A percentile compares a stretch with the other conserved stretches of the same genome.
Evolutionary conservation across 2,797 vertebrate species (phyloP).

Genomic region (Poecilia wingei): DNA sequence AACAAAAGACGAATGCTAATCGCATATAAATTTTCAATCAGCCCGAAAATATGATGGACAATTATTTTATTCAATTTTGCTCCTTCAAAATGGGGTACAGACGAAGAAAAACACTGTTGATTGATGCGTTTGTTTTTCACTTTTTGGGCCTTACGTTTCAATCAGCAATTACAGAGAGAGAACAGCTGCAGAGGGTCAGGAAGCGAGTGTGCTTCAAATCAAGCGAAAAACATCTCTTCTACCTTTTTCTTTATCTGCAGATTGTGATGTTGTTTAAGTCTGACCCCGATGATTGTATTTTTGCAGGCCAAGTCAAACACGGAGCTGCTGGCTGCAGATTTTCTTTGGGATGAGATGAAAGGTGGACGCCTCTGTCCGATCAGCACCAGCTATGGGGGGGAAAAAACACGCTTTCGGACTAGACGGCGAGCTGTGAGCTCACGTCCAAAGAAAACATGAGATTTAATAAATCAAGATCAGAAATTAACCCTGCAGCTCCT

Average conservation of each 20-base stretch:
- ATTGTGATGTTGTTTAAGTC: conserved; percentile 49
- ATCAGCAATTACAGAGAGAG: conserved; percentile 37
- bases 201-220: conserved; percentile 57
- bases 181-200: conserved; percentile 64
- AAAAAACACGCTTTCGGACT: conserved; percentile 67
- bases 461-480: conserved; percentile 71
- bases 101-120: conserved; percentile 31
- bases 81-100: conserved; percentile 31
- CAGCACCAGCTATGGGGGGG: conserved; percentile 57
- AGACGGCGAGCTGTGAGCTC: conserved; percentile 47
- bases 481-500: conserved; percentile 68
- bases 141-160: conserved; percentile 35
- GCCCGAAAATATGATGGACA: conserved; percentile 54
- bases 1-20: conserved; percentile 72
- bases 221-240: conserved; percentile 46
- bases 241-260: conserved; percentile 47
- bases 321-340: conserved; percentile 72
- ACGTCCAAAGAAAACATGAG: conserved; percentile 80
- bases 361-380: conserved; percentile 62
- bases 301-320: conserved; percentile 72
- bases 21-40: conserved; percentile 72
- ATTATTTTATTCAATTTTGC: conserved; percentile 38
- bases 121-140: conserved; percentile 45
- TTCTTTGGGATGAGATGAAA: conserved; percentile 74
- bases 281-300: conserved; percentile 40